Percentiles rank a stretch among this genome's conserved stretches.
Conservation (phyloP, 2,797 vertebrate genomes). For the Rhodeus uyekii region DNA sequence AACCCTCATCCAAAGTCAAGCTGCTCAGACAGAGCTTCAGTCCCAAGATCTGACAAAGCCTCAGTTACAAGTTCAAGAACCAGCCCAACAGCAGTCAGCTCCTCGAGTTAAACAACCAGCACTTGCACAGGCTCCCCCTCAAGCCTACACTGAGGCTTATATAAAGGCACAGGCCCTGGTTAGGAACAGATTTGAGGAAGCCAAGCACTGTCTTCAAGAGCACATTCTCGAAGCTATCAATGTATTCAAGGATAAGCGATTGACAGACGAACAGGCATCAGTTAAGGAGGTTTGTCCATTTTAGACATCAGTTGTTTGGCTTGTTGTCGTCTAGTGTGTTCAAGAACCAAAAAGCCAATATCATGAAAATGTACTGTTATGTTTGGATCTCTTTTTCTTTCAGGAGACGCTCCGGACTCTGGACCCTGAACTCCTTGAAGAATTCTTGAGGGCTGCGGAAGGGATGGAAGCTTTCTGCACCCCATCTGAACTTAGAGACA, state of each 20-base stretch:
- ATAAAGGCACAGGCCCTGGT: constrained; percentile 76
- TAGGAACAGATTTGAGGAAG: constrained; percentile 82
- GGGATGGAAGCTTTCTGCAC: constrained; percentile 85
- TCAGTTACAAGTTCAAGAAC: constrained; percentile 60
- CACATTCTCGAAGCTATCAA: constrained; percentile 81
- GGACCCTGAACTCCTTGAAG: constrained; percentile 81
- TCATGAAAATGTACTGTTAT: neutral
- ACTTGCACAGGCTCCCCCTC: constrained; percentile 69
- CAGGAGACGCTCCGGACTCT: constrained; percentile 82
- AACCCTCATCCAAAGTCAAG: constrained; percentile 23
- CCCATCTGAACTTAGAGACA: constrained; percentile 72
- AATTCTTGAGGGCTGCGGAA: constrained; percentile 87
- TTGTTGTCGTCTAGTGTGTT: neutral
- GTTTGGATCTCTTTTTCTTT: neutral
- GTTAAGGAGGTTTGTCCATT: constrained; percentile 79
- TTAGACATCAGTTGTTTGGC: neutral
- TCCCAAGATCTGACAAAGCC: constrained; percentile 47
- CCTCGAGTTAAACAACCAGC: constrained; percentile 61
- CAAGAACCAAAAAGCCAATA: neutral
- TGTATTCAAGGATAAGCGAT: constrained; percentile 76
- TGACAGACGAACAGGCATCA: constrained; percentile 69
- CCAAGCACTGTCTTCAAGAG: constrained; percentile 84
- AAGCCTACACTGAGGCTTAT: constrained; percentile 76
- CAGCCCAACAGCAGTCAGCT: constrained; percentile 46
- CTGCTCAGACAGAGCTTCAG: constrained; percentile 37